Conservation (phyloP, 2,797 vertebrate genomes). For the Loris lydekkerianus region DNA sequence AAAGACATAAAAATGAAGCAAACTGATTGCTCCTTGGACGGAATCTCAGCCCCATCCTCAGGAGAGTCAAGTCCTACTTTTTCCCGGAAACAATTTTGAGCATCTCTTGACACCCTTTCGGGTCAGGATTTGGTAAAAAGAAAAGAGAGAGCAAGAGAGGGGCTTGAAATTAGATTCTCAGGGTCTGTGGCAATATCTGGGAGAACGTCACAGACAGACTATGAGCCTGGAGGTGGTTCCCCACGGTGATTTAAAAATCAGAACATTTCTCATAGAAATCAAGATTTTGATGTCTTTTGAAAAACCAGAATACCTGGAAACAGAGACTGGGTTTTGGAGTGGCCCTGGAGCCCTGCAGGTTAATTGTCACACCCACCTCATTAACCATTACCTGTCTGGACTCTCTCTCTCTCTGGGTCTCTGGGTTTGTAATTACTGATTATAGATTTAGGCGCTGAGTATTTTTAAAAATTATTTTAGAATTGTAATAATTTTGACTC, state of each 20-base stretch:
- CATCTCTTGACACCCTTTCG: slow-evolving; percentile 72
- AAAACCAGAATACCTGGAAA: neutral
- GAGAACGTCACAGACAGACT: neutral
- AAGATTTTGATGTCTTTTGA: neutral
- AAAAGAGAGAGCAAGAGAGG: neutral
- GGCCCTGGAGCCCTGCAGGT: neutral
- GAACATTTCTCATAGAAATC: neutral
- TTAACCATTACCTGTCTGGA: neutral
- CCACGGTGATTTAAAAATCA: neutral
- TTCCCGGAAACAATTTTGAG: slow-evolving; percentile 80
- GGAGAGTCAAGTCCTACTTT: slow-evolving; percentile 75
- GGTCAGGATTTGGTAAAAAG: slow-evolving; percentile 14
- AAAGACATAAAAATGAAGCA: slow-evolving; percentile 73
- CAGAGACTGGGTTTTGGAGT: fast-evolving
- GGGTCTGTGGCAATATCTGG: neutral
- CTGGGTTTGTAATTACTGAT: neutral
- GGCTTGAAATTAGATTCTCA: neutral
- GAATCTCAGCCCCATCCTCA: neutral
- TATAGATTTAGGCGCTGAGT: neutral
- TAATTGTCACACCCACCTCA: neutral
- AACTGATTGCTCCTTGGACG: slow-evolving; percentile 74
- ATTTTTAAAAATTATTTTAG: neutral
- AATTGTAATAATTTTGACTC: neutral
- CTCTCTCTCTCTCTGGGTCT: neutral
- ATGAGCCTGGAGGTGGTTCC: neutral